phyloP scores from a whole-genome alignment of 2,113 vertebrate genomes.

The Holacanthus passer region DNA sequence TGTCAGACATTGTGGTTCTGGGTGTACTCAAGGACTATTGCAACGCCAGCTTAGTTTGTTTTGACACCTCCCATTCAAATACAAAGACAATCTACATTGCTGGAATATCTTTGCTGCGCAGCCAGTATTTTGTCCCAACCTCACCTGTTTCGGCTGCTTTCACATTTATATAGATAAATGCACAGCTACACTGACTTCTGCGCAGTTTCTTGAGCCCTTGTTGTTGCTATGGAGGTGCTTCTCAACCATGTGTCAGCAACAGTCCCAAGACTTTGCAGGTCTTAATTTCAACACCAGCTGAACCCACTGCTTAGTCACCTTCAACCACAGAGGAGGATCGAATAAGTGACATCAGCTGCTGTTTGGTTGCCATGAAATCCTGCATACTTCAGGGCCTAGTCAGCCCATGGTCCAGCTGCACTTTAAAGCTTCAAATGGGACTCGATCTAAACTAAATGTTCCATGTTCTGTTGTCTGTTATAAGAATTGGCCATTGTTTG shows the following conservation, averaged over 20 bases:
- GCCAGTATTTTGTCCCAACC: slow-evolving; percentile 39
- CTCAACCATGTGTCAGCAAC: slow-evolving; percentile 2
- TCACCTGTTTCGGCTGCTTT: slow-evolving; percentile 42
- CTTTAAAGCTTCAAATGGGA: slow-evolving; percentile 7
- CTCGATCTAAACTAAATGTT: background rate
- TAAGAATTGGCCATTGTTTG: background rate
- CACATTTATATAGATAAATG: background rate
- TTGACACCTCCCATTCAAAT: slow-evolving; percentile 44
- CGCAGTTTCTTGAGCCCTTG: background rate
- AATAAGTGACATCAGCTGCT: slow-evolving; percentile 32
- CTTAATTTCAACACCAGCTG: background rate
- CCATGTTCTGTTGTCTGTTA: background rate
- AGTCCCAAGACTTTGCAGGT: background rate
- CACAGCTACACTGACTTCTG: background rate
- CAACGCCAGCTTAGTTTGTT: slow-evolving; percentile 23
- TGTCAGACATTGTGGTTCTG: slow-evolving; percentile 1
- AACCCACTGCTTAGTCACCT: background rate
- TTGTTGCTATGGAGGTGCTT: background rate
- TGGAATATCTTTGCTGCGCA: slow-evolving; percentile 73
- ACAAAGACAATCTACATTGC: slow-evolving; percentile 48
- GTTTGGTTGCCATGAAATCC: background rate
- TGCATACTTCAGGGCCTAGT: background rate
- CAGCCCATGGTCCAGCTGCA: slow-evolving; percentile 3
- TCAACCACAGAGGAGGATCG: background rate
- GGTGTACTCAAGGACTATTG: background rate